These are phyloP conservation scores for Sebastes schlegelii DNA, from an alignment of 2,113 vertebrate genomes.

Conservation along the genomic window DNA sequence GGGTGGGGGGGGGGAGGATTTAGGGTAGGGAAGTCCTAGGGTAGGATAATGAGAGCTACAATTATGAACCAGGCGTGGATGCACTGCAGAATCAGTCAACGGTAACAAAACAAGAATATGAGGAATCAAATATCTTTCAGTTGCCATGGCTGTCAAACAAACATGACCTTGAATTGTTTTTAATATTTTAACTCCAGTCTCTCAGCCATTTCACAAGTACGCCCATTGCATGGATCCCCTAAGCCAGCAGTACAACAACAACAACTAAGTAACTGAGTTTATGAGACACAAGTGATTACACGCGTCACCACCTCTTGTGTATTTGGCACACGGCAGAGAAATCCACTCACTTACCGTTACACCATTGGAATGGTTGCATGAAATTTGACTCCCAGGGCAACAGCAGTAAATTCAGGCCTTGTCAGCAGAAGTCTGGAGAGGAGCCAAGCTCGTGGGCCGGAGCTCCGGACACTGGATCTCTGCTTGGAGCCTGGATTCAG, in stretches of 20 bases:
- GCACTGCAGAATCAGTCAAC: neutral
- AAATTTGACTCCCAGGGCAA: conserved; percentile 81
- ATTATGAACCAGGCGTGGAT: conserved; percentile 13
- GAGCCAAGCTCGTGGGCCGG: conserved; percentile 59
- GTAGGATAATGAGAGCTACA: conserved; percentile 31
- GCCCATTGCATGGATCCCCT: conserved; percentile 24
- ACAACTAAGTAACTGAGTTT: conserved; percentile 33
- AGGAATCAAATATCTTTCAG: neutral
- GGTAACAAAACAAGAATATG: neutral
- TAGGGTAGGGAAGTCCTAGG: conserved; percentile 42
- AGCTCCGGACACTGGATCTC: conserved; percentile 44
- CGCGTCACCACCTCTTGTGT: conserved; percentile 36
- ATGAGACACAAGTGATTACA: conserved; percentile 43
- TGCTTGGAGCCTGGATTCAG: conserved; percentile 58
- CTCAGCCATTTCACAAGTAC: conserved; percentile 21
- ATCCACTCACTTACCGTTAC: conserved; percentile 85
- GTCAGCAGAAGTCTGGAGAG: conserved; percentile 65
- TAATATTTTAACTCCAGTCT: conserved; percentile 1
- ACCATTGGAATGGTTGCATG: conserved; percentile 89
- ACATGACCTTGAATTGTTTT: conserved; percentile 48
- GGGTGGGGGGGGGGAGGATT: conserved; percentile 1
- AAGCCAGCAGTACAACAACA: conserved; percentile 6
- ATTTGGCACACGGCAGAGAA: conserved; percentile 52
- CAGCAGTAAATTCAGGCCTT: conserved; percentile 77
- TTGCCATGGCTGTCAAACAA: conserved; percentile 27